phyloP scores from a whole-genome alignment of 2,888 invertebrate genomes.

The Lamproptera curius region DNA sequence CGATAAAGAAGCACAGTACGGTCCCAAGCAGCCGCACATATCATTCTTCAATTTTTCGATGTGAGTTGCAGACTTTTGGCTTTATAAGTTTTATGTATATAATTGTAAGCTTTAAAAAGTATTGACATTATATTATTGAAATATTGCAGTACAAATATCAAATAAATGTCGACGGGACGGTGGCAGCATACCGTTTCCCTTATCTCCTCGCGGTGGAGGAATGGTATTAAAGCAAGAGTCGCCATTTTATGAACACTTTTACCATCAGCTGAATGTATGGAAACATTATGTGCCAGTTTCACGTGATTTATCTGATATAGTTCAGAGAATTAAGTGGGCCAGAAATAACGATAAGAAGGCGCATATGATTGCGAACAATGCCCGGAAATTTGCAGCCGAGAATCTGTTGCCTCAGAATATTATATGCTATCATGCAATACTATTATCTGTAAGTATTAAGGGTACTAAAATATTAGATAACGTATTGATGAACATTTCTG shows the following conservation, averaged over 20 bases:
- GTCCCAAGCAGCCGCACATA: slow-evolving; percentile 89
- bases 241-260: slow-evolving; percentile 97
- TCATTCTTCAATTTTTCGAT: slow-evolving; percentile 96
- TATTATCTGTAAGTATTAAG: slow-evolving; percentile 60
- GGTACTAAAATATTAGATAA: too few species aligned
- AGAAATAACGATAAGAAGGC: slow-evolving; percentile 83
- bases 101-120: background rate
- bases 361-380: slow-evolving; percentile 81
- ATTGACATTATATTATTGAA: background rate
- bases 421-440: slow-evolving; percentile 90
- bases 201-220: slow-evolving; percentile 94
- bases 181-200: slow-evolving; percentile 96
- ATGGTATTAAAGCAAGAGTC: slow-evolving; percentile 95
- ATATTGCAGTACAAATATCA: slow-evolving; percentile 94
- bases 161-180: slow-evolving; percentile 96
- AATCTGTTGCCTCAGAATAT: slow-evolving; percentile 90
- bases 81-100: background rate
- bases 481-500: too few species aligned
- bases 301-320: slow-evolving; percentile 87
- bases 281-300: slow-evolving; percentile 91
- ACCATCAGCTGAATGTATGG: slow-evolving; percentile 84
- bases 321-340: slow-evolving; percentile 89
- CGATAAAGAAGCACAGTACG: slow-evolving; percentile 89
- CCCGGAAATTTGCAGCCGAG: slow-evolving; percentile 84
- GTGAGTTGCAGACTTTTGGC: slow-evolving; percentile 70